Conservation (phyloP, 2,888 invertebrate species). For the Ectemnius cavifrons region DNA sequence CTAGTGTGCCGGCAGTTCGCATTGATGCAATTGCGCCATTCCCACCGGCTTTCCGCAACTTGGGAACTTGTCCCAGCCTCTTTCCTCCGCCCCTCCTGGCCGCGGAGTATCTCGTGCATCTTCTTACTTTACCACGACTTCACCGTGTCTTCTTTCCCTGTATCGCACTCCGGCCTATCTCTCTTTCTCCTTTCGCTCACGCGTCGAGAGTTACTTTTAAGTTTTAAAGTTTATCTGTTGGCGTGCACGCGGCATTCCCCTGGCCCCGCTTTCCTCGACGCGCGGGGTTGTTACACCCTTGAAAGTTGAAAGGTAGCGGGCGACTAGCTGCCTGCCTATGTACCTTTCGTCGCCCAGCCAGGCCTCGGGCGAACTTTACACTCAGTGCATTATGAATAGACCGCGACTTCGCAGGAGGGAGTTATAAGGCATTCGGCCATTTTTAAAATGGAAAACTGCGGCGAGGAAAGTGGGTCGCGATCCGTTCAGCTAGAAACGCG, state of each 20-base stretch:
- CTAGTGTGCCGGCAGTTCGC: slow-evolving; percentile 19
- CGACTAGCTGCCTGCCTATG: not conserved
- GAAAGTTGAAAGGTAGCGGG: not conserved
- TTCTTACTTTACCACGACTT: slow-evolving; percentile 11
- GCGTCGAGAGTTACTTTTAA: slow-evolving; percentile 66
- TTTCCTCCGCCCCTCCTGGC: not conserved
- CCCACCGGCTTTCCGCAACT: slow-evolving; percentile 6
- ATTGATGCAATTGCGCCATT: slow-evolving; percentile 40
- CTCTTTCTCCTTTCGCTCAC: slow-evolving; percentile 15
- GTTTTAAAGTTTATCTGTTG: slow-evolving; percentile 72
- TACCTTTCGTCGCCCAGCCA: slow-evolving; percentile 14
- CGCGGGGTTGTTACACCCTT: not conserved
- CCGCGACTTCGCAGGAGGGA: slow-evolving; percentile 59
- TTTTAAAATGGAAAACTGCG: slow-evolving; percentile 56
- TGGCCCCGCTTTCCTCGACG: slow-evolving; percentile 4
- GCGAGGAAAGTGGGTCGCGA: slow-evolving; percentile 47
- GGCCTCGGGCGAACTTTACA: slow-evolving; percentile 62
- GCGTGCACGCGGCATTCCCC: slow-evolving; percentile 33
- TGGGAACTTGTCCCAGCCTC: slow-evolving; percentile 18
- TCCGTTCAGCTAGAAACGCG: slow-evolving; percentile 15
- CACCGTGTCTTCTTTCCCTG: slow-evolving; percentile 36
- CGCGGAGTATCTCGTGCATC: slow-evolving; percentile 19
- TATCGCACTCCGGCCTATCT: slow-evolving; percentile 18
- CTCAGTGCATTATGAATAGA: slow-evolving; percentile 68
- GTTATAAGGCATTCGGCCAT: slow-evolving; percentile 53